phyloP scores from a whole-genome alignment of 2,888 invertebrate genomes.

The Gibbula magus region DNA sequence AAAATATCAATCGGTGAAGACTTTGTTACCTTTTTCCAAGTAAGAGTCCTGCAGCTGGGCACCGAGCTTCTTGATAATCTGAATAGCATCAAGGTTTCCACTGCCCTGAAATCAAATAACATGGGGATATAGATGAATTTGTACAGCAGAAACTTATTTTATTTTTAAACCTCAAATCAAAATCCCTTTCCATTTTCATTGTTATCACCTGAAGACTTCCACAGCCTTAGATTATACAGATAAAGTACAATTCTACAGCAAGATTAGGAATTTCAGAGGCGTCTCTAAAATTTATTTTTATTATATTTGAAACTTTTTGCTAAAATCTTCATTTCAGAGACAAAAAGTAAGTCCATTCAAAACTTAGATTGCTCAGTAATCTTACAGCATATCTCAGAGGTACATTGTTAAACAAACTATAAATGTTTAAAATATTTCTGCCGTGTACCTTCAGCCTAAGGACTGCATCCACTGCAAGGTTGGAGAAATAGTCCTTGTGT shows the following conservation, averaged over 20 bases:
- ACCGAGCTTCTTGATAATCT: slow-evolving; percentile 97
- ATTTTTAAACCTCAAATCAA: too few relatives aligned
- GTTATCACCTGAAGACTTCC: not conserved
- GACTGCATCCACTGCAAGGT: slow-evolving; percentile 96
- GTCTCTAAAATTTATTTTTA: too few relatives aligned
- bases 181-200: not conserved
- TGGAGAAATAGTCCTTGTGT: slow-evolving; percentile 96
- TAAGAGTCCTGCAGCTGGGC: slow-evolving; percentile 95
- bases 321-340: too few relatives aligned
- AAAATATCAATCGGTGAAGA: too few relatives aligned
- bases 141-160: not conserved
- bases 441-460: slow-evolving; percentile 84
- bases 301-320: too few relatives aligned
- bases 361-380: too few relatives aligned
- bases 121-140: not conserved
- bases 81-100: slow-evolving; percentile 95
- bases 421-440: too few relatives aligned
- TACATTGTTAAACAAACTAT: too few relatives aligned
- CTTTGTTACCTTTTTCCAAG: slow-evolving; percentile 83
- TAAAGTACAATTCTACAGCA: too few relatives aligned
- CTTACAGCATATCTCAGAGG: too few relatives aligned
- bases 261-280: too few relatives aligned
- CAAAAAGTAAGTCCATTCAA: too few relatives aligned
- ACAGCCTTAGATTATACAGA: not conserved
- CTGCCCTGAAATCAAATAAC: slow-evolving; percentile 80